These are phyloP conservation scores for Maccullochella peelii DNA, from an alignment of 2,113 vertebrate genomes.

Conservation along the genomic window DNA sequence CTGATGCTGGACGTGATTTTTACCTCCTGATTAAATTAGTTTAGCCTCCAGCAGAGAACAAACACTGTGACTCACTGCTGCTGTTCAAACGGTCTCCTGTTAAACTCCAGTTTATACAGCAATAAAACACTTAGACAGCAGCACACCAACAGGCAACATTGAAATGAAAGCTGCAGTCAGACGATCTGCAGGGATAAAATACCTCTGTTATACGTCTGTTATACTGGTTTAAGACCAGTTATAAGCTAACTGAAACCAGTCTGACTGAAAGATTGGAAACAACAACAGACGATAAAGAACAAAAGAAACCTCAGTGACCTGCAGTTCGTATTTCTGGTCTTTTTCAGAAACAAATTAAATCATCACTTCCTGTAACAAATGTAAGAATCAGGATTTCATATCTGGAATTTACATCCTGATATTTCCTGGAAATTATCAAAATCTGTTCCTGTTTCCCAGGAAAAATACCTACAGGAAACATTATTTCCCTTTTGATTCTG, in stretches of 20 bases:
- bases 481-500: no score
- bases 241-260: not conserved
- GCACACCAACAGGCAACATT: conserved; percentile 4
- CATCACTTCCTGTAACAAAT: not conserved
- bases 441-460: not conserved
- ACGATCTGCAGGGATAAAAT: not conserved
- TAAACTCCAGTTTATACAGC: conserved; percentile 33
- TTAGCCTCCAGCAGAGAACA: conserved; percentile 61
- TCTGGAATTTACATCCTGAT: not conserved
- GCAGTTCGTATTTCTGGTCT: not conserved
- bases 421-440: not conserved
- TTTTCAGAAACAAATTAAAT: not conserved
- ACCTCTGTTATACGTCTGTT: not conserved
- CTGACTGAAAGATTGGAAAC: not conserved
- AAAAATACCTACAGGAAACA: not conserved
- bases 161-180: not conserved
- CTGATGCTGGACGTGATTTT: not conserved
- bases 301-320: not conserved
- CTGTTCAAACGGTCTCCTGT: conserved; percentile 25
- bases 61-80: conserved; percentile 36
- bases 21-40: conserved; percentile 41
- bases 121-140: conserved; percentile 29
- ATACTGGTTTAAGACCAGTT: conserved; percentile 19
- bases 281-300: not conserved
- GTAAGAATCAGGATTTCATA: not conserved